Percentiles rank a stretch among this genome's conserved stretches.
phyloP scores from a whole-genome alignment of 2,113 vertebrate species.

The Ploceus nigricollis region DNA sequence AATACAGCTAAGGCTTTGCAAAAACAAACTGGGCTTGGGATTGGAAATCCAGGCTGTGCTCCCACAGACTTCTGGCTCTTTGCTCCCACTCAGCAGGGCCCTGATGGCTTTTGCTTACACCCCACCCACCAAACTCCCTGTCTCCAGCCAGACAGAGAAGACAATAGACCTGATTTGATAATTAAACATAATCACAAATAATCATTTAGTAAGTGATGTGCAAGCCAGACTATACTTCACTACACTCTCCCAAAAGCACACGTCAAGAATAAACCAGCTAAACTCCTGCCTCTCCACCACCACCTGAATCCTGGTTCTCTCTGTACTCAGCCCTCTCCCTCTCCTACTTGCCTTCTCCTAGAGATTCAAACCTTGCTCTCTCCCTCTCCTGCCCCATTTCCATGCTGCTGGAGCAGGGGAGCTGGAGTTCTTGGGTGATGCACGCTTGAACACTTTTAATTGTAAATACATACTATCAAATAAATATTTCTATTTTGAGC shows the following conservation, averaged over 20 bases:
- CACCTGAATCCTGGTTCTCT: background rate
- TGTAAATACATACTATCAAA: too few species aligned
- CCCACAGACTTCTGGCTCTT: background rate
- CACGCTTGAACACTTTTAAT: too few species aligned
- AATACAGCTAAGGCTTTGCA: background rate
- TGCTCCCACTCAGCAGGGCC: background rate
- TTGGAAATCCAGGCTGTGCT: background rate
- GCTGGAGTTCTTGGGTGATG: too few species aligned
- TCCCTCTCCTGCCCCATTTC: too few species aligned
- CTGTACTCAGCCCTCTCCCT: background rate
- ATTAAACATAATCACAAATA: background rate
- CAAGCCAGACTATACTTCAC: background rate
- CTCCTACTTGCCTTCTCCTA: background rate
- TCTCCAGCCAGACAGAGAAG: background rate
- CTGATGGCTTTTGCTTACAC: background rate
- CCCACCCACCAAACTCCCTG: background rate
- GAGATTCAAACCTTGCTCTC: too few species aligned
- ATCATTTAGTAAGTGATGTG: background rate
- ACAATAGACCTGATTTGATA: background rate
- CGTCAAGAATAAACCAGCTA: background rate
- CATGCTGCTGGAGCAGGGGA: too few species aligned
- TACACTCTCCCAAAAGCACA: background rate
- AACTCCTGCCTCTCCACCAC: background rate
- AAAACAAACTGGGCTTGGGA: background rate
- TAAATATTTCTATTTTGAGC: too few species aligned